Percentiles rank a stretch among this genome's conserved stretches.
These are phyloP conservation scores for Atherinomorus stipes DNA, from an alignment of 2,113 vertebrate genomes.

Conservation along the genomic window DNA sequence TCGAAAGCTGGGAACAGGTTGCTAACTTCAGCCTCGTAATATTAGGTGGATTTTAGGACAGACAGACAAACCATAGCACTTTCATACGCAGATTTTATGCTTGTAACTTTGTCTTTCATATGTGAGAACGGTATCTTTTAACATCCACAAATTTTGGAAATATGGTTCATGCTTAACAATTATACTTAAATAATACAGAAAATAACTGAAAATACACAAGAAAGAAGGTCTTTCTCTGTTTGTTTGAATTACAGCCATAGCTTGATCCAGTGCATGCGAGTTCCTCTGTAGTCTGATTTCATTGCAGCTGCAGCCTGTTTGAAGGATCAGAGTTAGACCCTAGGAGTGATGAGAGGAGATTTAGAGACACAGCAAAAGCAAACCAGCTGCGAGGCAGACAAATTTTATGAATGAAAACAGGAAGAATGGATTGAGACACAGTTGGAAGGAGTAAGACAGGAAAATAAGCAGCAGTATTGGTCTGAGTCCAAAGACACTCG, in stretches of 20 bases:
- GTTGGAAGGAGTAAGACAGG: slow-evolving; percentile 50
- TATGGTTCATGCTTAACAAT: too few relatives aligned
- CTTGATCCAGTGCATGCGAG: background rate
- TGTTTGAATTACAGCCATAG: slow-evolving; percentile 8
- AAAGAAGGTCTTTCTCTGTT: slow-evolving; percentile 17
- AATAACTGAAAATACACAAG: slow-evolving; percentile 4
- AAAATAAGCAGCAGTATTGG: slow-evolving; percentile 68
- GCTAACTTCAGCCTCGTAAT: too few relatives aligned
- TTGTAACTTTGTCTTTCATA: background rate
- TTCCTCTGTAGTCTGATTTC: slow-evolving; percentile 15
- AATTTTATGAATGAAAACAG: slow-evolving; percentile 74
- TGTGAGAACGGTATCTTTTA: background rate
- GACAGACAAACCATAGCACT: background rate
- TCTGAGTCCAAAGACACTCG: slow-evolving; percentile 7
- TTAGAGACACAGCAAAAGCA: slow-evolving; percentile 27
- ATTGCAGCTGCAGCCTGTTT: slow-evolving; percentile 11
- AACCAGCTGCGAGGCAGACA: slow-evolving; percentile 65
- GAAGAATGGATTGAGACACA: slow-evolving; percentile 64
- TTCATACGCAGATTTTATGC: background rate
- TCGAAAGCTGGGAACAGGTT: too few relatives aligned
- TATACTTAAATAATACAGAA: background rate
- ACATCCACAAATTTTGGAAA: background rate
- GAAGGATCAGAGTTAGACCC: slow-evolving; percentile 32
- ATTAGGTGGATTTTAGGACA: background rate
- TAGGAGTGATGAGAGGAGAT: slow-evolving; percentile 27